phyloP scores from a whole-genome alignment of 2,888 invertebrate species.

The Caenorhabditis parvicauda region DNA sequence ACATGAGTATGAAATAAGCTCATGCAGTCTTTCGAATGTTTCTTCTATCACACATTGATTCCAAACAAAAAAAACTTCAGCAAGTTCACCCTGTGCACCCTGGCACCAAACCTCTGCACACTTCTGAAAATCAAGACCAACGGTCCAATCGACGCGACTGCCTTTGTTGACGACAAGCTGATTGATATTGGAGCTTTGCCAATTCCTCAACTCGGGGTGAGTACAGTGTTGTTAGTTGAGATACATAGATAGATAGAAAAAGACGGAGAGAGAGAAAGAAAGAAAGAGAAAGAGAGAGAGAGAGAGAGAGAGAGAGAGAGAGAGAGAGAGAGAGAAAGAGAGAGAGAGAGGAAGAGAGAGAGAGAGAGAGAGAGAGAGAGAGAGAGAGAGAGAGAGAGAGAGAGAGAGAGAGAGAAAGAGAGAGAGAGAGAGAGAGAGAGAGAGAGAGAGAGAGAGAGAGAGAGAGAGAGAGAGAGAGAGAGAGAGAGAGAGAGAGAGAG shows the following conservation, averaged over 20 bases:
- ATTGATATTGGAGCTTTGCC: conserved; percentile 47
- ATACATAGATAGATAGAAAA: no score
- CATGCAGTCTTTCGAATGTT: no score
- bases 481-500: neutral
- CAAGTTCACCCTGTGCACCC: conserved; percentile 36
- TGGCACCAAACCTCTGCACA: conserved; percentile 34
- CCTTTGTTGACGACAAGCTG: conserved; percentile 33
- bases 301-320: conserved; percentile 7
- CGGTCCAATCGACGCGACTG: conserved; percentile 30
- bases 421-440: conserved; percentile 1
- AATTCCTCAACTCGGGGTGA: conserved; percentile 42
- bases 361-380: conserved; percentile 12
- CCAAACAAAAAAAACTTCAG: conserved; percentile 19
- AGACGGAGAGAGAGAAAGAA: conserved; percentile 3
- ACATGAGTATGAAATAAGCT: no score
- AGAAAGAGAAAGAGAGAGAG: conserved; percentile 6
- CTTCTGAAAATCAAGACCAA: conserved; percentile 26
- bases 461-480: conserved; percentile 2
- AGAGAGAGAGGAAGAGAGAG: conserved; percentile 7
- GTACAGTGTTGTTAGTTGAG: no score
- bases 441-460: neutral
- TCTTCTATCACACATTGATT: neutral
- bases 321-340: conserved; percentile 2
- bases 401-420: conserved; percentile 4
- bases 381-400: conserved; percentile 4